phyloP scores from a whole-genome alignment of 2,113 vertebrate species.

The Dromiciops gliroides region DNA sequence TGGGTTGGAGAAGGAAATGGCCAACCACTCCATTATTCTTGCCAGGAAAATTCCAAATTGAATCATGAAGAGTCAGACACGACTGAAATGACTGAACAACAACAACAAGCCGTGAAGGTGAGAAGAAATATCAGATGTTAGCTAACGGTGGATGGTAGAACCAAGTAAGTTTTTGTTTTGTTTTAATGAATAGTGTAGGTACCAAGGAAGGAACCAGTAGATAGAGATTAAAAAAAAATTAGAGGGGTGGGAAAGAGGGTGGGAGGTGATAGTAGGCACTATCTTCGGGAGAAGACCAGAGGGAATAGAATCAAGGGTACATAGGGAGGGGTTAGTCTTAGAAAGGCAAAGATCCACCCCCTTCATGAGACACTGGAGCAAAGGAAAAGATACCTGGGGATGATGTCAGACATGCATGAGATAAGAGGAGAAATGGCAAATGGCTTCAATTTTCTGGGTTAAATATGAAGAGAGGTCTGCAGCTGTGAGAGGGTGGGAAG shows the following conservation, averaged over 20 bases:
- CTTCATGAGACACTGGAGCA: neutral
- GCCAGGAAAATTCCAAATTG: neutral
- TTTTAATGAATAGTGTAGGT: neutral
- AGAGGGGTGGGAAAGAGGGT: neutral
- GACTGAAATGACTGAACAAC: neutral
- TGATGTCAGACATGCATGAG: neutral
- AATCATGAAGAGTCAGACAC: neutral
- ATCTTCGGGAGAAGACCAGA: neutral
- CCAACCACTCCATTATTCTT: neutral
- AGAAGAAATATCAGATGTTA: neutral
- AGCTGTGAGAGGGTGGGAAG: neutral
- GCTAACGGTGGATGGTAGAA: neutral
- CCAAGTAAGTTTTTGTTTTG: neutral
- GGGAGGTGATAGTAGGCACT: neutral
- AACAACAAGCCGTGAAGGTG: neutral
- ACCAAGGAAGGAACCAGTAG: neutral
- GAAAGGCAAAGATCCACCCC: neutral
- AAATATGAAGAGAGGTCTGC: neutral
- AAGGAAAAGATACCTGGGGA: neutral
- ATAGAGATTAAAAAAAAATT: neutral
- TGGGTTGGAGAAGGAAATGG: neutral
- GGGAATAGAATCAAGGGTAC: neutral
- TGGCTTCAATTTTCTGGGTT: neutral
- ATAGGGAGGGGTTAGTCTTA: neutral
- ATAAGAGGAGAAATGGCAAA: neutral